Percentiles rank a stretch among this genome's conserved stretches.
Conservation (phyloP, 2,888 invertebrate species). For the Tinea semifulvella region DNA sequence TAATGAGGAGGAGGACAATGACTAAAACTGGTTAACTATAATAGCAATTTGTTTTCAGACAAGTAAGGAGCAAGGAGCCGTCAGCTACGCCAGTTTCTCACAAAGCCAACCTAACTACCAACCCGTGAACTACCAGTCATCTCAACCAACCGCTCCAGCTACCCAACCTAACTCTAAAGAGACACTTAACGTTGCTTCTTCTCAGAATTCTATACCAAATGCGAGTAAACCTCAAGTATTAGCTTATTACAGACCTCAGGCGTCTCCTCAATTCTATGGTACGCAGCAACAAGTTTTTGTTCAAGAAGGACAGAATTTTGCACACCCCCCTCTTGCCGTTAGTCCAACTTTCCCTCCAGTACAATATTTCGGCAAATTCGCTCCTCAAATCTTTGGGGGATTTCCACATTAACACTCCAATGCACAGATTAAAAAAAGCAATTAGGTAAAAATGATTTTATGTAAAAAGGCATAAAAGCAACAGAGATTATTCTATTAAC, state of each 20-base stretch:
- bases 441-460: no score
- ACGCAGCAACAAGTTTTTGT: constrained; percentile 16
- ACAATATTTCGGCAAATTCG: constrained; percentile 47
- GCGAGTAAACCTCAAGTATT: neutral
- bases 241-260: constrained; percentile 6
- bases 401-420: constrained; percentile 25
- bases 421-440: no score
- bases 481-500: no score
- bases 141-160: constrained; percentile 18
- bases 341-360: constrained; percentile 36
- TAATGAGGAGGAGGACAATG: no score
- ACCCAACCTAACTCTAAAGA: neutral
- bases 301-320: constrained; percentile 20
- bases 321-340: constrained; percentile 19
- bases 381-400: constrained; percentile 34
- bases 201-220: neutral
- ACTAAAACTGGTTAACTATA: no score
- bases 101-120: constrained; percentile 26
- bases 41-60: constrained; percentile 34
- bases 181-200: neutral
- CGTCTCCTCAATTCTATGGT: constrained; percentile 5
- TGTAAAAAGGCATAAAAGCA: no score
- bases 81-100: constrained; percentile 45
- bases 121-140: constrained; percentile 1
- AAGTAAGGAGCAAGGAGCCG: constrained; percentile 34